A percentile compares a stretch with the other conserved stretches of the same genome.
phyloP scores from a whole-genome alignment of 2,888 invertebrate genomes.

The Belgica antarctica region DNA sequence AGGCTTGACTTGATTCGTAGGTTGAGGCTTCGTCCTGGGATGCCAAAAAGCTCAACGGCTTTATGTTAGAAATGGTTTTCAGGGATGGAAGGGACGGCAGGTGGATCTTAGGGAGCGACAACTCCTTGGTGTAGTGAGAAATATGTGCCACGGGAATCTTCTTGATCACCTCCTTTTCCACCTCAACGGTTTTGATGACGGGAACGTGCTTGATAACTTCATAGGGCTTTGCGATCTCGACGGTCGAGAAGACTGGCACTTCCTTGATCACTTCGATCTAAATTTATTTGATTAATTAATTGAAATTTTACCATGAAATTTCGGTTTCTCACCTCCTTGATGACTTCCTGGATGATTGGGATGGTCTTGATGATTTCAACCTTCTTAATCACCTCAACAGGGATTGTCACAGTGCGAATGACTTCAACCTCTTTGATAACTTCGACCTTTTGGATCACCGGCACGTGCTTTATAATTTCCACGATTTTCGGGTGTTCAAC shows the following conservation, averaged over 20 bases:
- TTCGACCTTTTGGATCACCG: constrained; percentile 38
- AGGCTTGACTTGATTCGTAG: neutral
- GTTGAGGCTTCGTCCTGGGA: neutral
- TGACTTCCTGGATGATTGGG: constrained; percentile 34
- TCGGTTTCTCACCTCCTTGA: constrained; percentile 37
- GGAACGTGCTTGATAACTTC: constrained; percentile 42
- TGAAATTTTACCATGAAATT: too few species aligned
- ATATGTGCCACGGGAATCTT: constrained; percentile 22
- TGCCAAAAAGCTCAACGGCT: too few species aligned
- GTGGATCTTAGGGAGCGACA: constrained; percentile 17
- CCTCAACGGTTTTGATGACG: constrained; percentile 37
- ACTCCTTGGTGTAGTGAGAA: neutral
- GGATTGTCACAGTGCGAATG: neutral
- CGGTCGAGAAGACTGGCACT: constrained; percentile 18
- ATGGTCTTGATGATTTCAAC: constrained; percentile 34
- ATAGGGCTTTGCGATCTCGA: constrained; percentile 42
- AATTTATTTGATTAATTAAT: constrained; percentile 35
- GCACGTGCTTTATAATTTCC: constrained; percentile 34
- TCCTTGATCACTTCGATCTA: constrained; percentile 40
- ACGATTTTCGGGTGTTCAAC: constrained; percentile 34
- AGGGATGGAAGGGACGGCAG: constrained; percentile 14
- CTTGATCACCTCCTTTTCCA: constrained; percentile 17
- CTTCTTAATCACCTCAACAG: constrained; percentile 37
- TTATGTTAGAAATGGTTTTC: neutral
- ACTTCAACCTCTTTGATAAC: constrained; percentile 40